Evolutionary conservation across 2,888 invertebrate genomes (phyloP).

Genomic region (Tipula confusa): DNA sequence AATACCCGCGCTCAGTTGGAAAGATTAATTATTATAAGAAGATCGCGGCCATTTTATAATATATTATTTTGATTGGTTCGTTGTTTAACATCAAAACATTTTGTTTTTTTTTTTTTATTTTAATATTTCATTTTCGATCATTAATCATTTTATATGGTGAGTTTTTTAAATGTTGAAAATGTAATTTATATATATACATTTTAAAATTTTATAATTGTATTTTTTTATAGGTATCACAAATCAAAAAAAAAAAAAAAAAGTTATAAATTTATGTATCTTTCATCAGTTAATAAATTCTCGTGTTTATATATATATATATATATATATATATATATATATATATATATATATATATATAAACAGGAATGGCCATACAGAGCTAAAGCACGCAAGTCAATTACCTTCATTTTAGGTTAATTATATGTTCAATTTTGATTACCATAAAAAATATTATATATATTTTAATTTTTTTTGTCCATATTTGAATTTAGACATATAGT

Average conservation of each 20-base stretch:
- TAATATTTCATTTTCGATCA: constrained; percentile 9
- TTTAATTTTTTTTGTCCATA: background rate
- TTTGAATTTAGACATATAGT: background rate
- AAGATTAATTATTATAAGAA: constrained; percentile 25
- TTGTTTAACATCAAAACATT: constrained; percentile 25
- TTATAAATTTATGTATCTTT: background rate
- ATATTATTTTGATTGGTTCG: constrained; percentile 25
- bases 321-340: no score
- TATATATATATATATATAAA: background rate
- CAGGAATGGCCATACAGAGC: background rate
- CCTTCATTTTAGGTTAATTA: constrained; percentile 28
- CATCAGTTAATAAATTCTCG: background rate
- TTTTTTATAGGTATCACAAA: constrained; percentile 8
- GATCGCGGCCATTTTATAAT: constrained; percentile 16
- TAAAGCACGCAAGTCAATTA: constrained; percentile 26
- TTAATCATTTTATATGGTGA: constrained; percentile 21
- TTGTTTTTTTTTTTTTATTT: background rate
- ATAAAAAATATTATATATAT: background rate
- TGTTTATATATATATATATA: background rate
- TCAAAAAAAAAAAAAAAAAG: background rate
- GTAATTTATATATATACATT: background rate
- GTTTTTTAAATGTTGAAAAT: constrained; percentile 1
- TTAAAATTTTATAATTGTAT: background rate
- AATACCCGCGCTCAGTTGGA: constrained; percentile 20
- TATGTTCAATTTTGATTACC: constrained; percentile 20